Evolutionary conservation across 1,140 invertebrate genomes (phyloP).

Genomic region (Grapholita molesta): DNA sequence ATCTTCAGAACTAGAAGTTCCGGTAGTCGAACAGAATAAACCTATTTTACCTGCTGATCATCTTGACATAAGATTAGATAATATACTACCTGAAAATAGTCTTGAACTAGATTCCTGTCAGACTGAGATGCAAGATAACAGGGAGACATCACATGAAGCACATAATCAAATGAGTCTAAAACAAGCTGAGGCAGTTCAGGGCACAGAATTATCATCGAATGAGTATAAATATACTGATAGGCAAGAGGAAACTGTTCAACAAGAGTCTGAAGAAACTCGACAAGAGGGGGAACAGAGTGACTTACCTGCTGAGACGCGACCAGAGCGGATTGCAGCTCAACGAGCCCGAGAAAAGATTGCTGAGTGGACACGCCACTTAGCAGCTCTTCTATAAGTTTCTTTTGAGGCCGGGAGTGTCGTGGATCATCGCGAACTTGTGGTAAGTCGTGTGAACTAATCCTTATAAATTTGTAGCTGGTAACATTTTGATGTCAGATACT

Average conservation of each 20-base stretch:
- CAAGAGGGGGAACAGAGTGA: not conserved
- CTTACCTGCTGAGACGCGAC: not conserved
- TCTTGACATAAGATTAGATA: not conserved
- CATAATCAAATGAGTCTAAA: not conserved
- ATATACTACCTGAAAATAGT: not conserved
- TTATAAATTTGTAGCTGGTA: too few relatives aligned
- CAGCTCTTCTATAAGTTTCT: not conserved
- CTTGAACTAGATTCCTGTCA: not conserved
- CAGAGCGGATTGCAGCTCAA: not conserved
- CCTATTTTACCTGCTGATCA: not conserved
- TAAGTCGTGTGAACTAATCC: too few relatives aligned
- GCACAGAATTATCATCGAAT: not conserved
- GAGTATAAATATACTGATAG: not conserved
- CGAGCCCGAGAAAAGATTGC: not conserved
- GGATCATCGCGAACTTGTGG: slow-evolving; percentile 40
- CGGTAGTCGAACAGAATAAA: not conserved
- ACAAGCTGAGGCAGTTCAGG: not conserved
- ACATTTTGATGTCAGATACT: too few relatives aligned
- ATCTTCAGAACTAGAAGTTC: not conserved
- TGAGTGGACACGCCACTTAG: not conserved
- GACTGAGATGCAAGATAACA: not conserved
- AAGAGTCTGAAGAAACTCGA: not conserved
- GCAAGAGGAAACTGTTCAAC: not conserved
- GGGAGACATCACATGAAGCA: not conserved
- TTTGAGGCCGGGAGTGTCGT: not conserved